A percentile compares a stretch with the other conserved stretches of the same genome.
Conservation (phyloP, 1,140 invertebrate genomes). For the Popillia japonica region DNA sequence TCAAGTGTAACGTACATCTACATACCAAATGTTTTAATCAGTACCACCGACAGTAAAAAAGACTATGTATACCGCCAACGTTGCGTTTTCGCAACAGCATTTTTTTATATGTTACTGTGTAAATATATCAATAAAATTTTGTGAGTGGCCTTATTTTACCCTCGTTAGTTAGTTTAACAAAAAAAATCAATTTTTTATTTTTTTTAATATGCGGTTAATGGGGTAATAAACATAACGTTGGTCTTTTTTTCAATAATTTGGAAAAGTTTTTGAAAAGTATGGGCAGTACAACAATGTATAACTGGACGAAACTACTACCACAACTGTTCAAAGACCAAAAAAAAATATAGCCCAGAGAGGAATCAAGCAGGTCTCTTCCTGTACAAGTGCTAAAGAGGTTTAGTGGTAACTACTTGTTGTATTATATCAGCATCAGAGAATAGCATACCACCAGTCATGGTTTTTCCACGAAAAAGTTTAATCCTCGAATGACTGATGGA, state of each 20-base stretch:
- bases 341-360: conserved; percentile 49
- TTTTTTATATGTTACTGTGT: no score
- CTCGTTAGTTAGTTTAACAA: no score
- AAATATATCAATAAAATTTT: no score
- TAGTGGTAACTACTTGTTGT: conserved; percentile 56
- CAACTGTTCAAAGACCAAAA: conserved; percentile 48
- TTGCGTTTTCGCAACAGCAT: no score
- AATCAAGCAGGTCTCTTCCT: conserved; percentile 55
- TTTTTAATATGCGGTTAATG: no score
- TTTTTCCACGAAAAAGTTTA: conserved; percentile 57
- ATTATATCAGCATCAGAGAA: conserved; percentile 56
- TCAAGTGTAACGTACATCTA: no score
- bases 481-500: conserved; percentile 53
- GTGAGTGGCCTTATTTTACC: no score
- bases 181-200: no score
- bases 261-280: background rate
- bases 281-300: conserved; percentile 57
- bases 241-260: background rate
- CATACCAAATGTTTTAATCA: no score
- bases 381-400: conserved; percentile 54
- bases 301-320: conserved; percentile 61
- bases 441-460: conserved; percentile 56
- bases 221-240: no score
- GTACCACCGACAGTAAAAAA: no score
- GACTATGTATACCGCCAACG: no score